These are phyloP conservation scores for Mesoligia furuncula DNA, from an alignment of 2,888 invertebrate genomes.

Conservation along the genomic window DNA sequence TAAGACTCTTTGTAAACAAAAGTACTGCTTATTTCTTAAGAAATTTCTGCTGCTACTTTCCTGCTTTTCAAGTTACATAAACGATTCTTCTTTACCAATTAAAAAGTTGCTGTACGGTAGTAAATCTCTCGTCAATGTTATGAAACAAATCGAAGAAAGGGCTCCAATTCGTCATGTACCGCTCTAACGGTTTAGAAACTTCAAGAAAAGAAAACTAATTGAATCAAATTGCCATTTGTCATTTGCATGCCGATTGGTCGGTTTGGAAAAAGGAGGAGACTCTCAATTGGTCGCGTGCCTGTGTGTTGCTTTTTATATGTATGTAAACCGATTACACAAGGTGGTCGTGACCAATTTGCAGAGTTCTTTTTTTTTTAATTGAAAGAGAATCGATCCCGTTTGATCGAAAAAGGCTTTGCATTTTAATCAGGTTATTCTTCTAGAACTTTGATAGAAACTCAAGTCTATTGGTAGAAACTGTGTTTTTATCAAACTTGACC, in stretches of 20 bases:
- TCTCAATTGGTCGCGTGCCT: constrained; percentile 38
- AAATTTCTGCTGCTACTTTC: not conserved
- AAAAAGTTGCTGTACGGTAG: constrained; percentile 14
- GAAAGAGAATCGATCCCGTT: constrained; percentile 32
- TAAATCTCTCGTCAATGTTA: constrained; percentile 37
- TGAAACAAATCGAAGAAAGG: constrained; percentile 46
- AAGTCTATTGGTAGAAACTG: not conserved
- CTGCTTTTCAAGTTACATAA: constrained; percentile 26
- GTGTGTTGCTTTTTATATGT: constrained; percentile 40
- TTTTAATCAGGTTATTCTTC: constrained; percentile 23
- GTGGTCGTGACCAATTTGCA: constrained; percentile 45
- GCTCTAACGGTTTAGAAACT: constrained; percentile 52
- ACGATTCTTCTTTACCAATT: constrained; percentile 26
- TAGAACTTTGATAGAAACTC: constrained; percentile 8
- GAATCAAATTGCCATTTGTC: constrained; percentile 52
- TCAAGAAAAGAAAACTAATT: constrained; percentile 45
- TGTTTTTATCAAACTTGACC: not conserved
- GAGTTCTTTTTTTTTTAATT: constrained; percentile 42
- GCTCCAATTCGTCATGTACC: constrained; percentile 55
- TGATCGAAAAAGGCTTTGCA: constrained; percentile 31
- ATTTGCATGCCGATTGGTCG: constrained; percentile 49
- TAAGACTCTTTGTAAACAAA: not conserved
- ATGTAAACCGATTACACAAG: constrained; percentile 40
- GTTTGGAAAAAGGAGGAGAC: constrained; percentile 20
- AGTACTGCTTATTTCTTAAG: not conserved